Base-by-base conservation (phyloP, 2,888 invertebrate genomes). In the Xestia ashworthii region DNA sequence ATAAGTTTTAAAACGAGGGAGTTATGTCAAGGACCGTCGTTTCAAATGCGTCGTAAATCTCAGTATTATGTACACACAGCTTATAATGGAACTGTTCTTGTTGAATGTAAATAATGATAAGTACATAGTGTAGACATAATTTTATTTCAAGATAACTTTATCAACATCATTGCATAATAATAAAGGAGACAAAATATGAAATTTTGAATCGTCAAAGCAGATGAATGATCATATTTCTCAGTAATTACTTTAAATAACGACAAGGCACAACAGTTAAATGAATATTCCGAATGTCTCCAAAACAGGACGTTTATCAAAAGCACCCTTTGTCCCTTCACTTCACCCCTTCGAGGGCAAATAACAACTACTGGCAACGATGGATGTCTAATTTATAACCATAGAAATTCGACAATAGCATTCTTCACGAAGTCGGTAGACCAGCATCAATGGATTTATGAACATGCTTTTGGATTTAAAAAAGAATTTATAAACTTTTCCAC, bases 231-330 rank as follows among this genome's bases (percentile, higher is more conserved):
- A 3, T n/a, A 38, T 62, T 58, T 48, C 38, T 9, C 48, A n/a
- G 38, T 68, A 53, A 72, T 70, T 67, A 53, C 44, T 65, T 60
- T 53, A 55, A 58, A 82, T 82, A 72, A 75, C 1, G 46, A 58
- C 48, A 41, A 58, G 1, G 44, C 44, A 62, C 62, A 77, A 68
- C 46, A 73, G n/a, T 68, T 74, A 44, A 73, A 80, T 82, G 60
- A 73, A 78, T 78, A 78, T 77, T 80, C 41, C 16, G 25, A 71
- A 76, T 76, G 66, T 44, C 44, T 66, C 41, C 50, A 60, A 82
- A 79, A 74, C 48, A 44, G 76, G 76, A 83, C 79, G 72, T 88
- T 87, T 82, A 81, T 87, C 83, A 88, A 83, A 82, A 71, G 25
- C 46, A 70, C 84, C 82, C 82, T 85, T 86, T 84, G 85, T 84